Evolutionary conservation across 2,113 vertebrate genomes (phyloP), one percentile per base, ranked within the genome.

Genomic region (Litocranius walleri): DNA sequence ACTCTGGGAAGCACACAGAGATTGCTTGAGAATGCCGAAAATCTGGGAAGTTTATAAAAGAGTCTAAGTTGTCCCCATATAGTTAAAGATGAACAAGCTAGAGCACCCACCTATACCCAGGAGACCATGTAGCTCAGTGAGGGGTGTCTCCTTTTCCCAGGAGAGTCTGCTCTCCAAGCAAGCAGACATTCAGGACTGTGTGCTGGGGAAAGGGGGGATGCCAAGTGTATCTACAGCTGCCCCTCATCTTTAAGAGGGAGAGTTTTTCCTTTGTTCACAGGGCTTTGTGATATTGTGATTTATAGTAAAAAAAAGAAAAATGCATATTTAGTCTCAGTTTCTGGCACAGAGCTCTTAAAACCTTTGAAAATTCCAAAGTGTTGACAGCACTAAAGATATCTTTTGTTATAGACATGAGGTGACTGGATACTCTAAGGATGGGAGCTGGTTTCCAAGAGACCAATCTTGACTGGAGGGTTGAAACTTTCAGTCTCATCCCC

Each of bases 141-240:
- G 15, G 54, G 19, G 8, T 0, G 0, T 48, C 54, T 11, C 14
- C 11, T 5, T 23, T 43, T 9, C 50, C 88, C 2, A 6, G 56
- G 27, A 57, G 5, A 57, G 1, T 19, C 4, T 29, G 1, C 40
- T 30, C 40, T 23, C 15, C 40, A 56, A 9, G 29, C 2, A 57
- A 25, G 45, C 8, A 30, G 17, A 62, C 30, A 14, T 2, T 50
- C 8, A 95, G 25, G 16, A 43, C 14, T 64, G 27, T 19, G 8
- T n/a, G 12, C 29, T 52, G 25, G 8, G n/a, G 29, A 61, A 7
- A 6, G n/a, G 0, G 2, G 4, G 16, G 3, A 3, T 21, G 19
- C 59, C 29, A 14, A 4, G 3, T 48, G 25, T 62, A 16, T 30
- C 52, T 12, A 29, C 9, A 62, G 56, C 3, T 48, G 30, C 8